phyloP scores from a whole-genome alignment of 2,113 vertebrate species.

The Pterophyllum scalare region DNA sequence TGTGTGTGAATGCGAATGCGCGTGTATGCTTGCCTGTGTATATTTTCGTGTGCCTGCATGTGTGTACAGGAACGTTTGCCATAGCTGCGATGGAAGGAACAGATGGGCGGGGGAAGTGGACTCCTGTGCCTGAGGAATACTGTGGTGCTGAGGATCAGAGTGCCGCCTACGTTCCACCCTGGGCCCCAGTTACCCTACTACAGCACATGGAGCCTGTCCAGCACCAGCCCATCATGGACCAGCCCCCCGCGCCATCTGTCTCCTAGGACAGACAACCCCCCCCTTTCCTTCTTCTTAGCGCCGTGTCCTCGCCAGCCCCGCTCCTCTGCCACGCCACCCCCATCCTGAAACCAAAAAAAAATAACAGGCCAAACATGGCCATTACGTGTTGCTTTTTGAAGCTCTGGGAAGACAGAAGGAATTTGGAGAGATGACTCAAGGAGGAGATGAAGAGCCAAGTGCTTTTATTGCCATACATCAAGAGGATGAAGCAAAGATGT shows the following conservation, averaged over 20 bases:
- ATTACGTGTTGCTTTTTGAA: conserved; percentile 69
- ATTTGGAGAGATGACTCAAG: conserved; percentile 70
- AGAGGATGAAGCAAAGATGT: conserved; percentile 40
- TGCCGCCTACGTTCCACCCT: conserved; percentile 82
- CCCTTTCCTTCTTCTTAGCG: conserved; percentile 43
- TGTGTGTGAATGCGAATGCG: conserved; percentile 31
- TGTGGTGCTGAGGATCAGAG: conserved; percentile 79
- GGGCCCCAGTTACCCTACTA: conserved; percentile 79
- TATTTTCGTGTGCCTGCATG: conserved; percentile 42
- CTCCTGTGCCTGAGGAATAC: conserved; percentile 81
- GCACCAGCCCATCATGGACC: conserved; percentile 76
- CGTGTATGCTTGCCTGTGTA: conserved; percentile 48
- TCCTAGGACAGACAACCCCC: conserved; percentile 77
- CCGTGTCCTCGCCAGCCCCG: conserved; percentile 68
- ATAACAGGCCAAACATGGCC: conserved; percentile 56
- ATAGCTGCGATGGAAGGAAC: conserved; percentile 71
- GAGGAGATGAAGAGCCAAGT: conserved; percentile 54
- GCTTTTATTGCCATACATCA: conserved; percentile 41
- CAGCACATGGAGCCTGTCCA: conserved; percentile 80
- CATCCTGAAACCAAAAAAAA: conserved; percentile 54
- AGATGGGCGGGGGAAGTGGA: conserved; percentile 84
- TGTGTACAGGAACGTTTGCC: conserved; percentile 62
- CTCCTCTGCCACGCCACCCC: conserved; percentile 67
- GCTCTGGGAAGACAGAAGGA: conserved; percentile 64
- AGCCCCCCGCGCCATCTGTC: conserved; percentile 80